Conservation (phyloP, 2,888 invertebrate genomes). For the Sericinus montela region DNA sequence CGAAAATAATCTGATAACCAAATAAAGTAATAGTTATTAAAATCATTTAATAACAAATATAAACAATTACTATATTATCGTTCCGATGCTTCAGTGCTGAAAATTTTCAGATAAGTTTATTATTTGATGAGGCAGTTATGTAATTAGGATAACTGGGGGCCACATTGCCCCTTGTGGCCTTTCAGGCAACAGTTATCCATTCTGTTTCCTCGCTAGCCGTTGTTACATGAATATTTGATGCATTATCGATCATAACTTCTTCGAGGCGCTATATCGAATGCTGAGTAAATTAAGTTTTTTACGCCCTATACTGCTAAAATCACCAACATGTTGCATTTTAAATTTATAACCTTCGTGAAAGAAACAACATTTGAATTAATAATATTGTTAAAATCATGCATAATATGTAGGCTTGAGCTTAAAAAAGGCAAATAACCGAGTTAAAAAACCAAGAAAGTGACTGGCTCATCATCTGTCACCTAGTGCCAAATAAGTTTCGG, state of each 20-base stretch:
- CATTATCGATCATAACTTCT: constrained; percentile 75
- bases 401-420: too few species aligned
- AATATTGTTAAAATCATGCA: too few species aligned
- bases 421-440: too few species aligned
- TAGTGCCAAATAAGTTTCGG: too few species aligned
- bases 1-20: not conserved
- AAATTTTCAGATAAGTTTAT: constrained; percentile 22
- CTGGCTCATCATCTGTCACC: too few species aligned
- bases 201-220: constrained; percentile 59
- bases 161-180: constrained; percentile 58
- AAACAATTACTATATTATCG: not conserved
- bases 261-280: constrained; percentile 42
- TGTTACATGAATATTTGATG: constrained; percentile 72
- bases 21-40: not conserved
- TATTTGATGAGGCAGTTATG: constrained; percentile 39
- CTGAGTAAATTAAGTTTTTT: not conserved
- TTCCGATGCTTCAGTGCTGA: not conserved
- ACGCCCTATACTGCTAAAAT: too few species aligned
- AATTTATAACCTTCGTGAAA: too few species aligned
- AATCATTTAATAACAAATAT: not conserved
- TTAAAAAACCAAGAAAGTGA: too few species aligned
- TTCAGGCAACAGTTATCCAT: constrained; percentile 67
- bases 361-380: too few species aligned
- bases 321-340: too few species aligned
- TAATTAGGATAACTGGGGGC: constrained; percentile 50